Conservation (phyloP, 2,888 invertebrate genomes). For the Dryocosmus kuriphilus region DNA sequence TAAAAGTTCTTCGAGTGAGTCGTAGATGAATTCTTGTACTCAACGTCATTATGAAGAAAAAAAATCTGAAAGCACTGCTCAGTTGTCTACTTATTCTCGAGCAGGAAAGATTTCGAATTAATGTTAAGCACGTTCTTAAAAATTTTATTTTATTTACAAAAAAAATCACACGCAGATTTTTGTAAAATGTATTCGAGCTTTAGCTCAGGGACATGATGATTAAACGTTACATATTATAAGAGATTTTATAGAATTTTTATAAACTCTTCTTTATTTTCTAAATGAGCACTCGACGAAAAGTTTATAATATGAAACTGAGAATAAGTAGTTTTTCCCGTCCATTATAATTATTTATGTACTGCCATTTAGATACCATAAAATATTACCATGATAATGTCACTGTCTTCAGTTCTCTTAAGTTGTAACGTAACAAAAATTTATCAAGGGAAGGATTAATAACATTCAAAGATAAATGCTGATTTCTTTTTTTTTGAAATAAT, state of each 20-base stretch:
- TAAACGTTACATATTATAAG: not conserved
- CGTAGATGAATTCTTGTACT: not conserved
- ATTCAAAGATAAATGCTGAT: too few relatives aligned
- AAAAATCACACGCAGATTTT: not conserved
- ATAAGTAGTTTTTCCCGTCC: slow-evolving; percentile 24
- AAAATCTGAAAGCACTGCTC: not conserved
- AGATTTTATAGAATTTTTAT: slow-evolving; percentile 8
- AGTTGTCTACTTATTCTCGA: not conserved
- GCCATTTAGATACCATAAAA: not conserved
- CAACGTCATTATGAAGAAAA: not conserved
- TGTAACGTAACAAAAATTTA: too few relatives aligned
- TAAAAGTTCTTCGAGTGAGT: too few relatives aligned
- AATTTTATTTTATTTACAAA: not conserved
- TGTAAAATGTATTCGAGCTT: not conserved
- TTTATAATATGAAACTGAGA: not conserved
- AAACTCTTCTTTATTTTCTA: not conserved
- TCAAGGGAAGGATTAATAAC: too few relatives aligned
- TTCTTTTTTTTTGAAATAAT: not conserved
- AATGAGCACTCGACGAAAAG: not conserved
- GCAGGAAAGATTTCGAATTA: not conserved
- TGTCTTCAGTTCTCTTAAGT: not conserved
- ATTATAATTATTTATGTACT: slow-evolving; percentile 17
- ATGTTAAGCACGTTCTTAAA: not conserved
- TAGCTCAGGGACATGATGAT: not conserved
- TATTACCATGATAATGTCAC: not conserved